Percentiles rank a stretch among this genome's conserved stretches.
phyloP scores from a whole-genome alignment of 1,140 invertebrate species.

The Brachionus sp. region DNA sequence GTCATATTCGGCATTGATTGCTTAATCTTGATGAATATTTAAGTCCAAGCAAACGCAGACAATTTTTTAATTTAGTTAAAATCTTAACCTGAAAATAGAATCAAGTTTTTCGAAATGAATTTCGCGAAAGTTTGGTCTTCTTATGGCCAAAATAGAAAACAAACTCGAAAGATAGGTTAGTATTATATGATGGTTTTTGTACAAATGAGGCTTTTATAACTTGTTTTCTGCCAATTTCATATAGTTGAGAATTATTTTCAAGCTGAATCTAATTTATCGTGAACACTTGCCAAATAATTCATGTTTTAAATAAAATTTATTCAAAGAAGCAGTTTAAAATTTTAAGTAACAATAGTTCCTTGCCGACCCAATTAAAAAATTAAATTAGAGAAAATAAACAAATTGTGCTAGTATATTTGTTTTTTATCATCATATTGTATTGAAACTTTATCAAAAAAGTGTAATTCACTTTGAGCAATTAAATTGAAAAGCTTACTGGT shows the following conservation, averaged over 20 bases:
- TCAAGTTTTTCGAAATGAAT: not conserved
- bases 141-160: not conserved
- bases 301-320: conserved; percentile 2
- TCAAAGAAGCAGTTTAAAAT: not conserved
- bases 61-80: not conserved
- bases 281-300: conserved; percentile 21
- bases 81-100: not conserved
- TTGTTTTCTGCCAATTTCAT: conserved; percentile 20
- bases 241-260: not conserved
- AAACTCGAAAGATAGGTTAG: not conserved
- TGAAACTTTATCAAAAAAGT: conserved; percentile 26
- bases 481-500: not conserved
- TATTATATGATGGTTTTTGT: not conserved
- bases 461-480: conserved; percentile 22
- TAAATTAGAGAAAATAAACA: conserved; percentile 18
- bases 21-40: not conserved
- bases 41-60: not conserved
- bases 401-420: conserved; percentile 24
- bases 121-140: not conserved
- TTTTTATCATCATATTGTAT: not conserved
- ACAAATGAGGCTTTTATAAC: not conserved
- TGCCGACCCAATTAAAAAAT: conserved; percentile 19
- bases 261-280: conserved; percentile 1
- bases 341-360: conserved; percentile 10
- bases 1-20: not conserved